Evolutionary conservation across 2,888 invertebrate species (phyloP), one percentile per base, ranked within the genome.

Genomic region (Drosophila trichaetosa): DNA sequence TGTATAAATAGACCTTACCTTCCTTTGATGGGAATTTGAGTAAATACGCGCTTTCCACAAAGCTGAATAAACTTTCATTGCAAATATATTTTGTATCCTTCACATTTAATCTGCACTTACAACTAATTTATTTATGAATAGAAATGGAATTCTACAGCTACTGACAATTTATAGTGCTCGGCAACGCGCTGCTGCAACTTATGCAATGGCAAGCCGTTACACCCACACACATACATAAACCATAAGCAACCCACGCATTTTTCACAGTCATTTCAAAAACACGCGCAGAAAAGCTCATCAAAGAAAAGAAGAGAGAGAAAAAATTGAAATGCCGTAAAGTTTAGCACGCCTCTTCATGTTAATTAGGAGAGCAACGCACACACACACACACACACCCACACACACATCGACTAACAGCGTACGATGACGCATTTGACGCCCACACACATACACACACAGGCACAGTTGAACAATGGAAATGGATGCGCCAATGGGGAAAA

Each of bases 281-380:
- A 38, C 49, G 49, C 54, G 34, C 40, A 31, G 36, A 27, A 48
- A 54, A 65, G 29, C 58, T 58, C 53, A 64, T 58, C 48, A 52
- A 48, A 69, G 57, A 34, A 21, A 13, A 33, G n/a, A 18, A 18
- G 6, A 53, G 46, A 53, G 46, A 34, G 24, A 56, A 16, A 54
- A 36, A 18, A 29, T 65, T 51, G 18, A 59, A 64, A 63, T 59
- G 40, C 48, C 54, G 70, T 70, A 64, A 70, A 72, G 70, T 56
- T 72, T 63, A 58, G 49, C 58, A 56, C 58, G 49, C 51, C 56
- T 70, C 59, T 60, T 60, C 60, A 80, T 79, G 80, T 79, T 79
- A 80, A 79, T 80, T 79, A 77, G 74, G 53, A n/a, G 7, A 46
- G 16, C 61, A 34, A 7, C 18, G 29, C 13, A 48, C 48, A 54